A percentile compares a stretch with the other conserved stretches of the same genome.
Conservation (phyloP, 2,797 vertebrate species). For the Hapalemur alaotrensis region DNA sequence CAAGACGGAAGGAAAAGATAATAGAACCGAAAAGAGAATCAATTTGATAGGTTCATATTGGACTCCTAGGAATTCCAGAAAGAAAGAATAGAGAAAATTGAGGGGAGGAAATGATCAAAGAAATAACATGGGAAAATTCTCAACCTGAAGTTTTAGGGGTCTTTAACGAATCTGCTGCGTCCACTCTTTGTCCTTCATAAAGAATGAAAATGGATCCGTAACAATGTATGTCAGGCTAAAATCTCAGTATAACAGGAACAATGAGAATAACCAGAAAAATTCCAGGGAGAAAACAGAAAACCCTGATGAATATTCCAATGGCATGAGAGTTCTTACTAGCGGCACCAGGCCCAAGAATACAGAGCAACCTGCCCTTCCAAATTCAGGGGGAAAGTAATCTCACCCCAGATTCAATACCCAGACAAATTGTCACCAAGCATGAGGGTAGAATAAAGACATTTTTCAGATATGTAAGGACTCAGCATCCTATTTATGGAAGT, state of each 20-base stretch:
- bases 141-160: background rate
- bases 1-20: constrained; percentile 50
- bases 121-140: constrained; percentile 26
- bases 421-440: background rate
- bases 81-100: background rate
- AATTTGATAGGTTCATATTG: background rate
- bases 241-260: background rate
- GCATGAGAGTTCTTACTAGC: background rate
- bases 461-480: background rate
- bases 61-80: background rate
- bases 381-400: background rate
- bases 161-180: background rate
- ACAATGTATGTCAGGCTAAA: background rate
- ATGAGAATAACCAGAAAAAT: background rate
- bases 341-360: background rate
- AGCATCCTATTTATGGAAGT: background rate
- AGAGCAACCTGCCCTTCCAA: background rate
- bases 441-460: background rate
- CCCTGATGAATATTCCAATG: background rate
- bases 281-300: constrained; percentile 26
- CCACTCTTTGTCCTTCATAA: background rate
- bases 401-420: background rate
- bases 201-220: background rate
- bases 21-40: constrained; percentile 8
- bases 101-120: constrained; percentile 21